Percentiles rank a stretch among this genome's conserved stretches.
phyloP scores from a whole-genome alignment of 1,140 invertebrate genomes.

The Teleogryllus occipitalis region DNA sequence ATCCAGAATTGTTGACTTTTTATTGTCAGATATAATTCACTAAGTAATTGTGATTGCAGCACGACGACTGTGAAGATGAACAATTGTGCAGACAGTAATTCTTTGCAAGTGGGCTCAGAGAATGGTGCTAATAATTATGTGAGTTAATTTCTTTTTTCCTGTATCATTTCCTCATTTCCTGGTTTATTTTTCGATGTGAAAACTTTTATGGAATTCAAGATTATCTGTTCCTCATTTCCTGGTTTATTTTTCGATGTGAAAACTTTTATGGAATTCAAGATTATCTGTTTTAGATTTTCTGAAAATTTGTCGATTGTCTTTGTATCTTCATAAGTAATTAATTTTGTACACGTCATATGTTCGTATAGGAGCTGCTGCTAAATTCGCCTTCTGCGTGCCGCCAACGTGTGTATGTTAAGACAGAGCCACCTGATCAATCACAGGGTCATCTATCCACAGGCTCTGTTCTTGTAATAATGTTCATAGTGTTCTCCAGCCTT shows the following conservation, averaged over 20 bases:
- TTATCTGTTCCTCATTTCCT: not conserved
- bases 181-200: too few species aligned
- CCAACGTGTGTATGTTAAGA: not conserved
- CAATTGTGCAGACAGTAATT: too few species aligned
- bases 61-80: too few species aligned
- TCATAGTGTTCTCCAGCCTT: conserved; percentile 29
- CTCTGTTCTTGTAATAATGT: conserved; percentile 31
- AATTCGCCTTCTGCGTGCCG: not conserved
- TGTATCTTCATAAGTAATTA: not conserved
- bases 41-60: too few species aligned
- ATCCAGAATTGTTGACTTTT: too few species aligned
- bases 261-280: not conserved
- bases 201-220: not conserved
- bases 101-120: too few species aligned
- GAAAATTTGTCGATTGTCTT: not conserved
- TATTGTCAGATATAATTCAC: too few species aligned
- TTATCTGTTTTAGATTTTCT: not conserved
- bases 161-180: too few species aligned
- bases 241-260: too few species aligned
- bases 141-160: too few species aligned
- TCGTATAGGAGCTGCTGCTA: not conserved
- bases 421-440: not conserved
- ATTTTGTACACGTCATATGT: not conserved
- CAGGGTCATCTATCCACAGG: conserved; percentile 30
- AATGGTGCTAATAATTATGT: too few species aligned